Evolutionary conservation across 2,888 invertebrate genomes (phyloP).

Genomic region (Hymenopus coronatus): DNA sequence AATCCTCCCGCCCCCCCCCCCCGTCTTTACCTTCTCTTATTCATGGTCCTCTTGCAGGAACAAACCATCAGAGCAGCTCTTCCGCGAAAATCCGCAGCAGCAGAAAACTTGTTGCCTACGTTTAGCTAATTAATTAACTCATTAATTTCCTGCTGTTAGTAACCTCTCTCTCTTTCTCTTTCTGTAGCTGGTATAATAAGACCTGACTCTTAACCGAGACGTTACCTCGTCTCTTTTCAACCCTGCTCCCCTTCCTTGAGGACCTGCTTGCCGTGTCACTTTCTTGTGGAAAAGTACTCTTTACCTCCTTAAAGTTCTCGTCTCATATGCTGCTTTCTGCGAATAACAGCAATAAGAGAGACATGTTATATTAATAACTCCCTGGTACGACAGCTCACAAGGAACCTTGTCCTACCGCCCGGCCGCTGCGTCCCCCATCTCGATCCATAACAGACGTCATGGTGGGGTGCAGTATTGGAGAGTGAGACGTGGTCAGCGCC

Average conservation of each 20-base stretch:
- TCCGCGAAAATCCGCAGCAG: constrained; percentile 10
- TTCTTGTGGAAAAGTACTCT: neutral
- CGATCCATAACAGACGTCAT: no score
- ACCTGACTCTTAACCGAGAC: constrained; percentile 2
- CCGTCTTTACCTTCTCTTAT: neutral
- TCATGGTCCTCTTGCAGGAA: neutral
- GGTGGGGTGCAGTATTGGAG: no score
- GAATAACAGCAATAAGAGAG: no score
- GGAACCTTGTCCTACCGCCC: no score
- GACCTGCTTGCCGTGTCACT: neutral
- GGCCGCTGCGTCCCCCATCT: no score
- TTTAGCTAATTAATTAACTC: constrained; percentile 21
- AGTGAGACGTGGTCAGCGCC: no score
- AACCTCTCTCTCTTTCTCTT: neutral
- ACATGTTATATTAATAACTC: no score
- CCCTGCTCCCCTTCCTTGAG: neutral
- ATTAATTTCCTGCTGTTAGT: constrained; percentile 15
- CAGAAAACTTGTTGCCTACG: constrained; percentile 14
- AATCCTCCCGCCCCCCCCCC: neutral
- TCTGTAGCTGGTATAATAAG: constrained; percentile 13
- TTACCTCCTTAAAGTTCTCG: no score
- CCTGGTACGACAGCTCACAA: no score
- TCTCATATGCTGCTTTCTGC: no score
- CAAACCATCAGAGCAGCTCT: constrained; percentile 4
- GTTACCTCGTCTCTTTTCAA: neutral